Percentiles rank a stretch among this genome's conserved stretches.
phyloP scores from a whole-genome alignment of 2,113 vertebrate species.

The Ramphastos sulfuratus region DNA sequence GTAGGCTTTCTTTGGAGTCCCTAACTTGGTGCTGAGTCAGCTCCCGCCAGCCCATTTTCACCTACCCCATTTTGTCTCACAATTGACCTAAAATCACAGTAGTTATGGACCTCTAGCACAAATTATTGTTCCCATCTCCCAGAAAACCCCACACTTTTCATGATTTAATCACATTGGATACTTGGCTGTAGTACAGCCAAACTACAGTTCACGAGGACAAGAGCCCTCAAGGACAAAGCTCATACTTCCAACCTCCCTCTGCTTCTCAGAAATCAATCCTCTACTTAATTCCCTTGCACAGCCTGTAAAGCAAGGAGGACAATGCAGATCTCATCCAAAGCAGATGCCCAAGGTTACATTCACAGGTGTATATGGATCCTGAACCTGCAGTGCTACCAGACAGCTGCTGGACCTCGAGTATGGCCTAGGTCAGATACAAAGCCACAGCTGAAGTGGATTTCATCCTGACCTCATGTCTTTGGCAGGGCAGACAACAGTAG shows the following conservation, averaged over 20 bases:
- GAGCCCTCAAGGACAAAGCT: not conserved
- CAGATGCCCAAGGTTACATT: not conserved
- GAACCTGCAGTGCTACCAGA: not conserved
- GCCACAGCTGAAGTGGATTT: not conserved
- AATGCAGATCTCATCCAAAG: not conserved
- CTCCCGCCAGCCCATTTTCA: not conserved
- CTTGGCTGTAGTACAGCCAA: not conserved
- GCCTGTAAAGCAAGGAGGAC: not conserved
- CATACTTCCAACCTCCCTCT: not conserved
- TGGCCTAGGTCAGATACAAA: not conserved
- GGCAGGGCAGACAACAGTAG: not conserved
- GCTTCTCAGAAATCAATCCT: not conserved
- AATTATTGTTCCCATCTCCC: not conserved
- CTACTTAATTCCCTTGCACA: not conserved
- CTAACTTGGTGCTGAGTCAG: not conserved
- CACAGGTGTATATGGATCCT: fast-evolving
- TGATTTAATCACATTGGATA: not conserved
- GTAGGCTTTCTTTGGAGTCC: not conserved
- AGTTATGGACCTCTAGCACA: not conserved
- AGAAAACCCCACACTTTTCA: not conserved
- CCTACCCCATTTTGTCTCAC: not conserved
- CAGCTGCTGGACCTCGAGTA: not conserved
- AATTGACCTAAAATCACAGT: not conserved
- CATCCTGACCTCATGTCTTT: not conserved
- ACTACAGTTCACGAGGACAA: not conserved